Base-by-base conservation (phyloP, 2,797 vertebrate genomes). In the Melanotaenia trifasciata region DNA sequence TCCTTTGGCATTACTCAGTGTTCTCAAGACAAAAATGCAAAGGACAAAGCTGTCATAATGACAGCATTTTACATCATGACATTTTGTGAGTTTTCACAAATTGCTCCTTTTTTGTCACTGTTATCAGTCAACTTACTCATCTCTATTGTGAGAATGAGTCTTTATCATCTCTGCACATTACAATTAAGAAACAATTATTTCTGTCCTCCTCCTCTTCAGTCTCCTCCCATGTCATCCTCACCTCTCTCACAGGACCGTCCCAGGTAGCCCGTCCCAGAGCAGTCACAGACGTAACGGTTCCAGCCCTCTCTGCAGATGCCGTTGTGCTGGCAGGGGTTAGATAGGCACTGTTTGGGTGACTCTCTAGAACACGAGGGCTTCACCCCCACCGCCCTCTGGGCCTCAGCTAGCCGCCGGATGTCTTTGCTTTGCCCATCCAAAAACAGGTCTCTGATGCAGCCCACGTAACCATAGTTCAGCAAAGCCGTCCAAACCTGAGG, bases 371-470 rank as follows among this genome's bases (percentile, higher is more conserved):
- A 99, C 2, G 97, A 99, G 3, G 97, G 97, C 87, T 99, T 99
- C 67, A 99, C 97, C 53, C 98, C 98, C 81, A 98, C 96, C 1
- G 97, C 97, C 60, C 96, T 96, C 89, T 99, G 98, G 72, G 95
- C 87, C 91, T 99, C 98, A 3, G 98, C 98, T 93, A 99, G 95
- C 76, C 97, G 95, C 66, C 98, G 95, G 90, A 99, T 98, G 79
- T 99, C 98, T 93, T 99, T 99, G 91, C 98, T 99, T 88, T 99
- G 98, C 51, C 98, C 98, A 10, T 99, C 98, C 79, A 99, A 97
- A 91, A 99, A 99, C 74, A 99, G 92, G 92, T 99, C 98, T 79
- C 98, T 94, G 85, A 99, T 96, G 89, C 98, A 99, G 92, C 98
- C 98, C 28, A 99, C 98, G 0, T 99, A 99, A 75, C 98, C 98